These are phyloP conservation scores for Hypotaenidia okinawae DNA, from an alignment of 2,797 vertebrate species.

Conservation along the genomic window DNA sequence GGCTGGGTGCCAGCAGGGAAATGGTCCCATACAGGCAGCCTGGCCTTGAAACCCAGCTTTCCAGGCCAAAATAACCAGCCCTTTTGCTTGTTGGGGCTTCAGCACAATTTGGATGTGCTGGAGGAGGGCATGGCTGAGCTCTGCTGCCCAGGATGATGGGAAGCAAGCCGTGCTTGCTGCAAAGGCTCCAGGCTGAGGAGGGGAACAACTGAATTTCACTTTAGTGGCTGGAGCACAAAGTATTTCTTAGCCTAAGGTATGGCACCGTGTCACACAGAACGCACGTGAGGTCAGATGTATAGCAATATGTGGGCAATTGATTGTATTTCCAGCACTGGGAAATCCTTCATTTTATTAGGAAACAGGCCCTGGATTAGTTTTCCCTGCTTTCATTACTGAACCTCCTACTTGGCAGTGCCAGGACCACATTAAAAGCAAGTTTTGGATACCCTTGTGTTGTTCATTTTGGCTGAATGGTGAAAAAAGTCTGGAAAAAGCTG, in stretches of 20 bases:
- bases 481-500: background rate
- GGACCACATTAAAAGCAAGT: slow-evolving; percentile 21
- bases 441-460: background rate
- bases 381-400: background rate
- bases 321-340: background rate
- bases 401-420: background rate
- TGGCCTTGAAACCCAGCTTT: background rate
- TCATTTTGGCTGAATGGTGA: slow-evolving; percentile 7
- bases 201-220: background rate
- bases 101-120: background rate
- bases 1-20: background rate
- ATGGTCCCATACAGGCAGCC: background rate
- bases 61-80: slow-evolving; percentile 38
- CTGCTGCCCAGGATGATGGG: rapidly evolving
- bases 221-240: background rate
- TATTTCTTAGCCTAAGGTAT: background rate
- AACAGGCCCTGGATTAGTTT: background rate
- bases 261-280: background rate
- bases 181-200: background rate
- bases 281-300: background rate
- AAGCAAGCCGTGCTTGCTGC: background rate
- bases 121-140: slow-evolving; percentile 6
- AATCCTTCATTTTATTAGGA: slow-evolving; percentile 23
- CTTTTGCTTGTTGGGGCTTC: background rate
- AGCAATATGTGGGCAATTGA: background rate